phyloP scores from a whole-genome alignment of 2,888 invertebrate species.

The Oegoconia quadripuncta region DNA sequence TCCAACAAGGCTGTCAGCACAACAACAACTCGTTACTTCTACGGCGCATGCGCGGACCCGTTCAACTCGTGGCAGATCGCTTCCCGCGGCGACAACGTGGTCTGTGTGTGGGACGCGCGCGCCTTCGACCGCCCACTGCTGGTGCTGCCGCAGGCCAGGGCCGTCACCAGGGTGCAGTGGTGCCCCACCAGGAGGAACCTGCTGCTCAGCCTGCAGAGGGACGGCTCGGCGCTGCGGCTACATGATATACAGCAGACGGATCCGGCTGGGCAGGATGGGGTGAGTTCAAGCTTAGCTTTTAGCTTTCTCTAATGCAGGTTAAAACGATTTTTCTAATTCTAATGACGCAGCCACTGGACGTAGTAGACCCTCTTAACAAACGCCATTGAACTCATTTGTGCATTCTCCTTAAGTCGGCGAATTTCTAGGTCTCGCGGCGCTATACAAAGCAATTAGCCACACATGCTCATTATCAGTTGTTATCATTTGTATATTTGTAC shows the following conservation, averaged over 20 bases:
- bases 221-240: slow-evolving; percentile 86
- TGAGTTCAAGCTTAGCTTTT: no score
- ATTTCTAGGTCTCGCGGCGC: no score
- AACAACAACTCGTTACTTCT: slow-evolving; percentile 89
- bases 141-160: slow-evolving; percentile 82
- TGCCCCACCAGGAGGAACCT: slow-evolving; percentile 91
- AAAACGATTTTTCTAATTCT: no score
- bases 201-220: slow-evolving; percentile 89
- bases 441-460: no score
- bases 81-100: slow-evolving; percentile 89
- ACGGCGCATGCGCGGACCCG: slow-evolving; percentile 89
- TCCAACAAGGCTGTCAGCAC: slow-evolving; percentile 83
- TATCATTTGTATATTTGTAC: no score
- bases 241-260: slow-evolving; percentile 86
- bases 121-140: slow-evolving; percentile 91
- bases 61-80: slow-evolving; percentile 88
- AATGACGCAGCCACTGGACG: no score
- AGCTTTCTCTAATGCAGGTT: no score
- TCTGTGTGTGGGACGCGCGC: slow-evolving; percentile 93
- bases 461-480: no score
- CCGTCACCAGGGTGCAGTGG: slow-evolving; percentile 89
- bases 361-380: no score
- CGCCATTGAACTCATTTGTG: no score
- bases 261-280: slow-evolving; percentile 3
- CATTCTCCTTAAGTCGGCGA: no score